Percentiles rank a stretch among this genome's conserved stretches.
phyloP scores from a whole-genome alignment of 2,113 vertebrate species.

The Neogale vison region DNA sequence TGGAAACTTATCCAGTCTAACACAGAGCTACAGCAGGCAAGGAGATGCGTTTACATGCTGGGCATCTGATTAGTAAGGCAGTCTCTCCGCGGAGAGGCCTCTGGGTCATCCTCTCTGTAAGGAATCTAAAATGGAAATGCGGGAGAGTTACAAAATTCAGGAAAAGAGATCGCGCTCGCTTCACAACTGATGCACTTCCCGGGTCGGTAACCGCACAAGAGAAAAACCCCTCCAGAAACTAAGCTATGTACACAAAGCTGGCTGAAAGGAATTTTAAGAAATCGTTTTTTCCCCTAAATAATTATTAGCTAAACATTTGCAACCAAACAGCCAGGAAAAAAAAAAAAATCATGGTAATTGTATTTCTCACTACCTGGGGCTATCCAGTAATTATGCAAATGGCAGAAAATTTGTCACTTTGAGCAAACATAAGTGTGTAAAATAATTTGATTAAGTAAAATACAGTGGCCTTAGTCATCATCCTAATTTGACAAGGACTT shows the following conservation, averaged over 20 bases:
- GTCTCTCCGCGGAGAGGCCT: not conserved
- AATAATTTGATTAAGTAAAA: constrained; percentile 73
- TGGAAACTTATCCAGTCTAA: constrained; percentile 3
- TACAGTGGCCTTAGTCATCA: constrained; percentile 48
- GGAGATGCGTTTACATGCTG: not conserved
- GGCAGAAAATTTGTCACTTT: constrained; percentile 54
- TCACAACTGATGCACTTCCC: not conserved
- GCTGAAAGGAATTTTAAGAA: constrained; percentile 77
- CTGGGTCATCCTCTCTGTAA: not conserved
- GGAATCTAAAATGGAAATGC: not conserved
- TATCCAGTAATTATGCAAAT: constrained; percentile 60
- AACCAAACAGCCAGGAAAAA: not conserved
- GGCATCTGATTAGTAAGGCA: not conserved
- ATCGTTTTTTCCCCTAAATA: constrained; percentile 47
- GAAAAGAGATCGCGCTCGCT: not conserved
- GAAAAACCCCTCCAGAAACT: not conserved
- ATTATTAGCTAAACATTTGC: constrained; percentile 46
- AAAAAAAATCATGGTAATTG: not conserved
- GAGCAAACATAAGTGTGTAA: constrained; percentile 57
- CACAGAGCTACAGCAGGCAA: not conserved
- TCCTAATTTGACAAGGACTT: constrained; percentile 58
- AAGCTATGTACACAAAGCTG: not conserved
- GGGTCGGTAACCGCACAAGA: not conserved
- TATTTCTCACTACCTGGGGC: constrained; percentile 56
- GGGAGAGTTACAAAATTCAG: not conserved